Conservation (phyloP, 2,113 vertebrate genomes). For the Rhizomys pruinosus region DNA sequence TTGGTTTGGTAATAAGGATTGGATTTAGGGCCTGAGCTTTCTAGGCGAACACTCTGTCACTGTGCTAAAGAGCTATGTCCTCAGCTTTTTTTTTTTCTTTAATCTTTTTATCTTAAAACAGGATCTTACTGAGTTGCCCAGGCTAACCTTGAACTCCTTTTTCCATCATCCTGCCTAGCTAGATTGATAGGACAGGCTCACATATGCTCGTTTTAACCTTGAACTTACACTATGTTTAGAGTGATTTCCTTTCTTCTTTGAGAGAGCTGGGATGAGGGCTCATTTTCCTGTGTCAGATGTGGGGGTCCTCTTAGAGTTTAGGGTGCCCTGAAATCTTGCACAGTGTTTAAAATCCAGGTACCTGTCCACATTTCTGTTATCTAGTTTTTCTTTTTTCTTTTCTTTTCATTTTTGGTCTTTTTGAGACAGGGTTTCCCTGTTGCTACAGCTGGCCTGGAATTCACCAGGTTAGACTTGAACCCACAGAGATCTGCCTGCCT, state of each 20-base stretch:
- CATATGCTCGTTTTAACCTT: background rate
- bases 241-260: background rate
- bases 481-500: too few relatives aligned
- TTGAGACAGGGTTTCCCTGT: background rate
- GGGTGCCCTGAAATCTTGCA: background rate
- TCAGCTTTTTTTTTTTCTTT: too few relatives aligned
- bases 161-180: background rate
- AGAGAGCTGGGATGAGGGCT: background rate
- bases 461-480: too few relatives aligned
- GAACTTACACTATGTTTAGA: background rate
- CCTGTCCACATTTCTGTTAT: background rate
- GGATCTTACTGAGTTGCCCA: background rate
- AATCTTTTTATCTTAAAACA: background rate
- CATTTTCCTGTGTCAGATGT: background rate
- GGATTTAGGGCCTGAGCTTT: background rate
- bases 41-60: background rate
- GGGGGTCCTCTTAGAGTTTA: background rate
- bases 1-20: background rate
- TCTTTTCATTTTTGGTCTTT: too few relatives aligned
- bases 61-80: background rate
- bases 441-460: too few relatives aligned
- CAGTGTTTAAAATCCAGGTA: background rate
- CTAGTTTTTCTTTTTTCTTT: background rate
- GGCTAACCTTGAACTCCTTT: background rate
- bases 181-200: background rate